Conservation (phyloP, 92 coral and sea anemone genomes). For the Umimayanthus chanpuru region DNA sequence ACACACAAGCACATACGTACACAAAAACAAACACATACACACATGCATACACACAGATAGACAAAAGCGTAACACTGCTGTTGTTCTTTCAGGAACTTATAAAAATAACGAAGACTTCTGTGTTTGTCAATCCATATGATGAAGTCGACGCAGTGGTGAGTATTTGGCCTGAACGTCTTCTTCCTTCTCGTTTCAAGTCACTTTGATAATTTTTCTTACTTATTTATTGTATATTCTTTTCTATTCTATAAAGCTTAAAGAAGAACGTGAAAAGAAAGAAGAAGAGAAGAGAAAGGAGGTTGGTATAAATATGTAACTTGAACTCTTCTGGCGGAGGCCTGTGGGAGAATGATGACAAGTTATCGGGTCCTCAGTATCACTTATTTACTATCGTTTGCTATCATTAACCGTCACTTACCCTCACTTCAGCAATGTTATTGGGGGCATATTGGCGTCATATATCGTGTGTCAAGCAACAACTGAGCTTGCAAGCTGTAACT, state of each 20-base stretch:
- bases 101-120: constrained; percentile 70
- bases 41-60: neutral
- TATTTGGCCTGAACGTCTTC: neutral
- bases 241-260: constrained; percentile 67
- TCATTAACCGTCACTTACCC: neutral
- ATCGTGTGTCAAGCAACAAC: too few relatives aligned
- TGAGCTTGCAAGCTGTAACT: too few relatives aligned
- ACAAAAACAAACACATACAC: too few relatives aligned
- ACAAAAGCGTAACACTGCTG: neutral
- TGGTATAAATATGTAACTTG: neutral
- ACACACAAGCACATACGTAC: too few relatives aligned
- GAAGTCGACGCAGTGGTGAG: constrained; percentile 92
- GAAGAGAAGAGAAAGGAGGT: constrained; percentile 80
- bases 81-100: constrained; percentile 74
- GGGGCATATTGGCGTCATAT: too few relatives aligned
- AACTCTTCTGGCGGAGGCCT: too few relatives aligned
- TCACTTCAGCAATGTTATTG: neutral
- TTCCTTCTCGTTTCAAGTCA: neutral
- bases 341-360: too few relatives aligned
- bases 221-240: too few relatives aligned
- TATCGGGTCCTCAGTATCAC: neutral
- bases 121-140: constrained; percentile 91
- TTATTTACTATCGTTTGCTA: neutral
- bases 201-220: neutral
- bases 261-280: constrained; percentile 82